Conservation (phyloP, 1,140 invertebrate species). For the Procambarus clarkii region DNA sequence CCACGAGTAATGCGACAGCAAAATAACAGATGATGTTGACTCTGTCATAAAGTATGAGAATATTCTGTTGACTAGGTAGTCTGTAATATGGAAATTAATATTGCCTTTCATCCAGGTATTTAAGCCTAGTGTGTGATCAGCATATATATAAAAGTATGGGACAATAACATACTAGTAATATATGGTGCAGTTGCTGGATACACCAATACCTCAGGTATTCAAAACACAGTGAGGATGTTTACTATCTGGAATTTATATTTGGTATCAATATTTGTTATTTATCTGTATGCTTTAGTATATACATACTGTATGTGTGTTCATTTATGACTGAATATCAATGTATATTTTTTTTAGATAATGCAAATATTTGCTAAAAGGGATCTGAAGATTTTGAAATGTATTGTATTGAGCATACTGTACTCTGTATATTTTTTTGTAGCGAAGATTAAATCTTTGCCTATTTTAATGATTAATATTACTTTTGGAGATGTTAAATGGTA, state of each 20-base stretch:
- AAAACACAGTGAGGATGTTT: slow-evolving; percentile 1
- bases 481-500: not conserved
- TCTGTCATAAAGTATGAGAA: slow-evolving; percentile 1
- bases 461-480: not conserved
- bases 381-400: not conserved
- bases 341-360: not conserved
- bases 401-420: not conserved
- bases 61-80: not conserved
- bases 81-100: not conserved
- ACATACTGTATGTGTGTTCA: not conserved
- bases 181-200: not conserved
- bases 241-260: not conserved
- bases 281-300: not conserved
- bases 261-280: not conserved
- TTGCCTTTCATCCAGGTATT: slow-evolving; percentile 14
- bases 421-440: not conserved
- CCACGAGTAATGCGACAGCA: slow-evolving; percentile 35
- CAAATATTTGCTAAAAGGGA: not conserved
- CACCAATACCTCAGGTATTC: slow-evolving; percentile 10
- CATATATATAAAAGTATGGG: not conserved
- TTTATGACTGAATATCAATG: not conserved
- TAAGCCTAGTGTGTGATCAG: not conserved
- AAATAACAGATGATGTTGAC: slow-evolving; percentile 55
- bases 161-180: not conserved
- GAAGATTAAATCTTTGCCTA: not conserved